Conservation (phyloP, 2,113 vertebrate genomes). For the Cnemophilus loriae region DNA sequence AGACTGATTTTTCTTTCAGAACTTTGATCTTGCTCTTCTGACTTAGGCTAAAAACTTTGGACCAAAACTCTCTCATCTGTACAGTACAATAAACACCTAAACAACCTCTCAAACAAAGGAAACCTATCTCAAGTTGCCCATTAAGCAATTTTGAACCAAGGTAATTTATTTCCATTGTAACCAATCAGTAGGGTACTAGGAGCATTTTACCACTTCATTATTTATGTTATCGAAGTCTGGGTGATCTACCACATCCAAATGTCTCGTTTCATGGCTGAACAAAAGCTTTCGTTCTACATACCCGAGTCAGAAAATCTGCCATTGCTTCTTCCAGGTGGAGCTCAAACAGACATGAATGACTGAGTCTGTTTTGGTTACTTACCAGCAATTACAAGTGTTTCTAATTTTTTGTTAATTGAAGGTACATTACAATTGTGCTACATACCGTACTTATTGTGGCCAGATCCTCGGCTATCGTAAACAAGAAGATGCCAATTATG, state of each 20-base stretch:
- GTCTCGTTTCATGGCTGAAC: neutral
- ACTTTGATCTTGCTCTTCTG: neutral
- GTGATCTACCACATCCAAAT: neutral
- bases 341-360: neutral
- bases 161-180: neutral
- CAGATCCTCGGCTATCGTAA: neutral
- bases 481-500: neutral
- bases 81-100: neutral
- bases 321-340: neutral
- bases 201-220: neutral
- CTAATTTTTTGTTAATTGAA: neutral
- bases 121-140: neutral
- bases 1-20: neutral
- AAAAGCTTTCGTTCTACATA: neutral
- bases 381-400: neutral
- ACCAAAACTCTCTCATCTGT: neutral
- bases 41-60: neutral
- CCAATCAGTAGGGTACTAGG: neutral
- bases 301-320: neutral
- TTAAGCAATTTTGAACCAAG: neutral
- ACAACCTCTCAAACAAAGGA: neutral
- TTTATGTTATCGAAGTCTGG: neutral
- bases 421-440: neutral
- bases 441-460: neutral
- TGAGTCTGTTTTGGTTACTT: neutral